Evolutionary conservation across 2,797 vertebrate species (phyloP), one percentile per base, ranked within the genome.

Genomic region (Crenuchus spilurus): DNA sequence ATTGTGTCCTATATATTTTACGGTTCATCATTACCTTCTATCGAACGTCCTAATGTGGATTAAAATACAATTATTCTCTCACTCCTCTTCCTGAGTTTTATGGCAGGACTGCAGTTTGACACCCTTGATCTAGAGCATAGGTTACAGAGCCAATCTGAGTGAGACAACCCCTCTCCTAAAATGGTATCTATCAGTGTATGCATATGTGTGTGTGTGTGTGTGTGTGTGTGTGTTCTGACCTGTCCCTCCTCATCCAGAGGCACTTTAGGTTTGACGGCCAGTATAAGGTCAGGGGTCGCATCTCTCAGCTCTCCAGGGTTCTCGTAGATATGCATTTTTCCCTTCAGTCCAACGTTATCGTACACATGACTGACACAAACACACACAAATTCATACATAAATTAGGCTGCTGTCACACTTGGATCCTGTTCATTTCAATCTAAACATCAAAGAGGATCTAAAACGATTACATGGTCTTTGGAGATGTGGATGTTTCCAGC

Each of bases 241-340:
- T 93, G 84, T 57, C 83, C 84, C 18, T 75, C 72, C 13, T 90
- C 91, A 26, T 88, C 86, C 24, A 75, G 55, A 64, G 82, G 76
- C 55, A 88, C 68, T 78, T 94, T 96, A 69, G 93, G 88, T 4
- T 93, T 94, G 75, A 93, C 88, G 0, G 92, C 92, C 77, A 94
- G 87, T 82, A 96, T 95, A 78, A 97, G 92, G 85, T 97, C 95
- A 2, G 95, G 95, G 24, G 94, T 95, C 68, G 88, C 82, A 3
- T 91, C 92, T 33, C 86, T 87, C 79, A 95, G 84, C 72, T 89
- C 85, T 0, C 88, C 85, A 1, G 83, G 66, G 68, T 93, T 93
- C 63, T 94, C 92, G 0, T 92, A 93, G 80, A 94, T 84, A 84
- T 90, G 88, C 11, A 1, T 62, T 6, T 83, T 82, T 46, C 41